Evolutionary conservation across 2,113 vertebrate genomes (phyloP).

Genomic region (Electrona antarctica): DNA sequence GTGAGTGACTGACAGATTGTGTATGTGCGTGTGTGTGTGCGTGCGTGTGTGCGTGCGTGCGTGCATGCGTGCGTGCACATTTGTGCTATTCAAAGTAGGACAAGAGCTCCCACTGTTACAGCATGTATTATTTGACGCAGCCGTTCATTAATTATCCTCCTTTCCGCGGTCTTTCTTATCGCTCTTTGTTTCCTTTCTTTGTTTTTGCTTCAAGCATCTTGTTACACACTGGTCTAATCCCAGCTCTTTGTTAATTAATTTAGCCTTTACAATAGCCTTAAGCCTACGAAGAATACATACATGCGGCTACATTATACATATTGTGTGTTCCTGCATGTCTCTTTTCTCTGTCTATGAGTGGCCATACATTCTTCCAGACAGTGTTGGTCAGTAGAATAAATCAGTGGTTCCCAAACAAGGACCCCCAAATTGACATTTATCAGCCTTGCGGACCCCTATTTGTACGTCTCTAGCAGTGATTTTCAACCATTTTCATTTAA

Average conservation of each 20-base stretch:
- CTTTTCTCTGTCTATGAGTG: conserved; percentile 10
- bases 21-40: conserved; percentile 24
- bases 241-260: conserved; percentile 66
- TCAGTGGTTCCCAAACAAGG: conserved; percentile 43
- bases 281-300: conserved; percentile 31
- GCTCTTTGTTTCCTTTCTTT: conserved; percentile 62
- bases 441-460: too few species aligned
- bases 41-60: conserved; percentile 18
- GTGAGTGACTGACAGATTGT: too few species aligned
- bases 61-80: conserved; percentile 1
- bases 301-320: conserved; percentile 10
- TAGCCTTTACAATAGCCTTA: conserved; percentile 47
- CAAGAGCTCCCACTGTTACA: conserved; percentile 65
- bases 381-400: conserved; percentile 55
- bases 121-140: conserved; percentile 63
- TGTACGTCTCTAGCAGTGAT: too few species aligned
- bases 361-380: not conserved
- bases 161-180: conserved; percentile 62
- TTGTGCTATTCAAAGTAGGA: conserved; percentile 56
- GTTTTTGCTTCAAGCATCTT: conserved; percentile 64
- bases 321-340: conserved; percentile 23
- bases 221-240: conserved; percentile 64
- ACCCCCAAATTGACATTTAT: conserved; percentile 16
- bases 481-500: too few species aligned
- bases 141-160: conserved; percentile 76